Evolutionary conservation across 2,888 invertebrate genomes (phyloP), one percentile per base, ranked within the genome.

Genomic region (Standfussiana lucernea): DNA sequence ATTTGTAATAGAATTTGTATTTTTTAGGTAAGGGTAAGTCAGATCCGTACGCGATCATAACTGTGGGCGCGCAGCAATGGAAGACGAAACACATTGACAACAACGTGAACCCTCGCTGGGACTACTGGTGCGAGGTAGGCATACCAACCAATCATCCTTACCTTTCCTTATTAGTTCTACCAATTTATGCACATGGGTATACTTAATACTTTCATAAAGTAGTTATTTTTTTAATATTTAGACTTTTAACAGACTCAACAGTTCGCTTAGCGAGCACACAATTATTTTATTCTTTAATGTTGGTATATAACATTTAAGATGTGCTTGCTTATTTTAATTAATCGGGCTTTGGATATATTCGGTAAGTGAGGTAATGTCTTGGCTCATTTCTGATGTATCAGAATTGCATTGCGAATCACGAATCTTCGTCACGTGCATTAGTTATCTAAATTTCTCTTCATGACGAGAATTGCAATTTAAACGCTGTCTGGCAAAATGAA

Each of bases 51-150:
- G 98, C 98, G 67, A 97, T 99, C 73, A 97, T 99, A 91, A 98
- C 98, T 90, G 99, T 99, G 81, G 99, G 99, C 74, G 98, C 99
- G 1, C 99, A 99, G 95, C 98, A 98, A 94, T 99, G 98, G 96
- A 98, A 98, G 94, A 99, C 99, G 0, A 98, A 99, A 95, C 99
- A 98, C 59, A 99, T 99, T 88, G 98, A 99, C 93, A 99, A 99
- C 94, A 98, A 98, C 85, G 97, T 99, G 45, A 98, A 99, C 97
- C 99, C 99, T 10, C 98, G 98, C 88, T 99, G 99, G 99, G 99
- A 99, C 95, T 99, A 97, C 95, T 99, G 99, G 98, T 99, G 99
- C 94, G 99, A 99, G 99, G 99, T 99, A 86, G 92, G 95, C 71
- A 64, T 24, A 32, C 56, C n/a, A 24, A 28, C 59, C 13, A 40